A percentile compares a stretch with the other conserved stretches of the same genome.
These are phyloP conservation scores for Drosophila equinoxialis DNA, from an alignment of 1,140 invertebrate species.

Conservation along the genomic window DNA sequence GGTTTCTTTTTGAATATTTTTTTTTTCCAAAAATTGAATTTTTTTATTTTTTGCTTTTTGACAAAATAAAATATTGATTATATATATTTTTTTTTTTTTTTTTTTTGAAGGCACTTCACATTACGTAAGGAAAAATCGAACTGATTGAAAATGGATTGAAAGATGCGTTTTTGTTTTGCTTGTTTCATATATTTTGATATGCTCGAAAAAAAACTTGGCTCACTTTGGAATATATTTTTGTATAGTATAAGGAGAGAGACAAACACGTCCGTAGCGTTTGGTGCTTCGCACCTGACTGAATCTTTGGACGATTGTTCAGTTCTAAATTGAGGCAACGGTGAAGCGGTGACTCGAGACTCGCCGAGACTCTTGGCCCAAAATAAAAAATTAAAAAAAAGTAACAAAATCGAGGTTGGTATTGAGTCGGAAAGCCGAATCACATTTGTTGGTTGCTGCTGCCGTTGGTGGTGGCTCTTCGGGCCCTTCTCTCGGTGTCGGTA, in stretches of 20 bases:
- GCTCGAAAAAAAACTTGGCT: slow-evolving; percentile 16
- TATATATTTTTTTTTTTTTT: neutral
- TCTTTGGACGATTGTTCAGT: slow-evolving; percentile 74
- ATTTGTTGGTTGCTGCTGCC: slow-evolving; percentile 29
- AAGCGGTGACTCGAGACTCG: slow-evolving; percentile 50
- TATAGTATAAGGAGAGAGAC: slow-evolving; percentile 40
- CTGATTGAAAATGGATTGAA: slow-evolving; percentile 29
- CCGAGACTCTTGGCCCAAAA: slow-evolving; percentile 29
- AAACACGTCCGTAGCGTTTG: slow-evolving; percentile 81
- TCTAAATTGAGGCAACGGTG: slow-evolving; percentile 82
- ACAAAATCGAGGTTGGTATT: slow-evolving; percentile 62
- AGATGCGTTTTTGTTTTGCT: neutral
- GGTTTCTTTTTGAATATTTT: neutral
- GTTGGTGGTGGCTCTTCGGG: slow-evolving; percentile 27
- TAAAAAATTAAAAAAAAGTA: slow-evolving; percentile 42
- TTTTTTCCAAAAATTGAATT: too few relatives aligned
- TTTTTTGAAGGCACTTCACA: slow-evolving; percentile 41
- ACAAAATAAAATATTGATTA: slow-evolving; percentile 22
- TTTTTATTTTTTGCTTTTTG: slow-evolving; percentile 11
- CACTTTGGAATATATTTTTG: slow-evolving; percentile 20
- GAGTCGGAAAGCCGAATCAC: slow-evolving; percentile 68
- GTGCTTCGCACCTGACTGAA: slow-evolving; percentile 83
- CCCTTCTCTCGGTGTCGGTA: slow-evolving; percentile 21
- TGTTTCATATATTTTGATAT: neutral
- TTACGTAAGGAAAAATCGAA: slow-evolving; percentile 18